These are phyloP conservation scores for Zoanthus sansibaricus DNA, from an alignment of 92 coral and sea anemone species.

Conservation along the genomic window DNA sequence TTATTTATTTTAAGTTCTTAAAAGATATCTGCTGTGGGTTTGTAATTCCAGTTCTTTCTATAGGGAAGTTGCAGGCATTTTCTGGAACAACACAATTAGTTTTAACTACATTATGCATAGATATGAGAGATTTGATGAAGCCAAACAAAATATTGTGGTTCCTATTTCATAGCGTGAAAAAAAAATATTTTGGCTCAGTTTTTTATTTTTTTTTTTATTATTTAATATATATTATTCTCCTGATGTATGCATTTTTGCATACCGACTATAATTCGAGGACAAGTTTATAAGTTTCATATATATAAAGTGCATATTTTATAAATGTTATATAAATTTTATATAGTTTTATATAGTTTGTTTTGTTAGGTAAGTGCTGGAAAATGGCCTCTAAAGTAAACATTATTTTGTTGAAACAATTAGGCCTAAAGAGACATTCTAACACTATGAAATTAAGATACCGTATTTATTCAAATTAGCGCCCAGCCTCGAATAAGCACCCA, in stretches of 20 bases:
- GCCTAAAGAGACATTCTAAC: constrained; percentile 25
- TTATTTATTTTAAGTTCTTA: constrained; percentile 21
- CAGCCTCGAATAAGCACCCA: neutral
- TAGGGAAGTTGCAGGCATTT: constrained; percentile 24
- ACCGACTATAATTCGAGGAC: constrained; percentile 14
- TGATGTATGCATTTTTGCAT: constrained; percentile 12
- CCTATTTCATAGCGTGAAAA: constrained; percentile 9
- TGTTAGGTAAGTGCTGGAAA: constrained; percentile 3
- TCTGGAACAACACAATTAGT: constrained; percentile 24
- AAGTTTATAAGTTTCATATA: constrained; percentile 2
- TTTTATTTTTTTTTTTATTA: neutral
- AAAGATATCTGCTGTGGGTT: constrained; percentile 29
- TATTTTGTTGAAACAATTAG: constrained; percentile 7
- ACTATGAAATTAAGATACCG: neutral
- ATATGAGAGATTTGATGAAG: constrained; percentile 11
- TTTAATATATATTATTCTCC: constrained; percentile 14
- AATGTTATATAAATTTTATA: constrained; percentile 10
- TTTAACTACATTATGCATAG: constrained; percentile 24
- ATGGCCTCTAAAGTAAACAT: constrained; percentile 10
- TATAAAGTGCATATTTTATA: constrained; percentile 7
- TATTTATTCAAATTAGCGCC: constrained; percentile 7
- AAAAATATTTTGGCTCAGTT: constrained; percentile 9
- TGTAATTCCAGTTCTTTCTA: constrained; percentile 32
- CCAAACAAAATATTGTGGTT: constrained; percentile 29
- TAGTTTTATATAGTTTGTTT: constrained; percentile 21